Evolutionary conservation across 2,797 vertebrate genomes (phyloP).

Genomic region (Danio tinwini): DNA sequence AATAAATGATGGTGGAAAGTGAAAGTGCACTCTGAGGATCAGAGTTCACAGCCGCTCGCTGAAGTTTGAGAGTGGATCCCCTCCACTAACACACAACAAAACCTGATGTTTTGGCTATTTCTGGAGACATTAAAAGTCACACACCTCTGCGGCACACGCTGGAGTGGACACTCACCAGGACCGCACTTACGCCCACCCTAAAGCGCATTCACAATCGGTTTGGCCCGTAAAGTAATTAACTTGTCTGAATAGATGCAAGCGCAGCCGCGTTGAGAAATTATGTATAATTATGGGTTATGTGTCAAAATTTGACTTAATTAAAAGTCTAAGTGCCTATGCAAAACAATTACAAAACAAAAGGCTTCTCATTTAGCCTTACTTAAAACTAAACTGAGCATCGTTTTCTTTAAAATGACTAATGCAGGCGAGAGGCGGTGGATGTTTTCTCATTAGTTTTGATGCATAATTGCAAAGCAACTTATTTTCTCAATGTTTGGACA

Average conservation of each 20-base stretch:
- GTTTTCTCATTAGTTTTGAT: slow-evolving; percentile 1
- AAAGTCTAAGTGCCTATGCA: not conserved
- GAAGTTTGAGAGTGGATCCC: slow-evolving; percentile 12
- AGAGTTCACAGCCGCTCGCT: slow-evolving; percentile 14
- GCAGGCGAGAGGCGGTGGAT: not conserved
- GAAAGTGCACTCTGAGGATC: slow-evolving; percentile 56
- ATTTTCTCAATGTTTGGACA: not conserved
- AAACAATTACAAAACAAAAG: not conserved
- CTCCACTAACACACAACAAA: slow-evolving; percentile 35
- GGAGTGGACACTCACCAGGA: not conserved
- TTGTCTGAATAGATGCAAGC: not conserved
- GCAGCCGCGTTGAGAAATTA: not conserved
- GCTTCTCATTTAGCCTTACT: not conserved
- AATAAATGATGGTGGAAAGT: slow-evolving; percentile 67
- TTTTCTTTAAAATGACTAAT: not conserved
- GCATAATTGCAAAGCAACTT: not conserved
- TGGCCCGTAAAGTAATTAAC: not conserved
- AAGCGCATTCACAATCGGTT: slow-evolving; percentile 7
- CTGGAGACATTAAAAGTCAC: slow-evolving; percentile 15
- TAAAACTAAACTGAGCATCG: not conserved
- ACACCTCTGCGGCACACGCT: not conserved
- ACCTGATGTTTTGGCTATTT: slow-evolving; percentile 1
- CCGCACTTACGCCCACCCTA: not conserved
- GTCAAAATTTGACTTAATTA: slow-evolving; percentile 5
- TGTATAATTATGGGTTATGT: slow-evolving; percentile 8